Evolutionary conservation across 2,888 invertebrate genomes (phyloP), one percentile per base, ranked within the genome.

Genomic region (Cheilosia variabilis): DNA sequence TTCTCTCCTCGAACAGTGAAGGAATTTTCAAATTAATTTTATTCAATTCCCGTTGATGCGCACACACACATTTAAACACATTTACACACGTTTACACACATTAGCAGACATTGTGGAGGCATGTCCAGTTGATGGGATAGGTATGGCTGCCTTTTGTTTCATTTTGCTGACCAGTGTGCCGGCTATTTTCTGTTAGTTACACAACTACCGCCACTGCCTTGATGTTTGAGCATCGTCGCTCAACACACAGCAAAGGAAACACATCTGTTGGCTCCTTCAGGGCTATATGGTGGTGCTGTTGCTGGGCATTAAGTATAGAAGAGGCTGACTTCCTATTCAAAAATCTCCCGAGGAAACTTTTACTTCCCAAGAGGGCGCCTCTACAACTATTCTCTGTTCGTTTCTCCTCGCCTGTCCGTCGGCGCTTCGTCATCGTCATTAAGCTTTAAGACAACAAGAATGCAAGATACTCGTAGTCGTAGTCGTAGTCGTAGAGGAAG

Each of bases 11-110:
- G 43, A 53, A 63, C 45, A 69, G 58, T 43, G 24, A 66, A 66
- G 69, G 72, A 79, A 80, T 73, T 78, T 76, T 80, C 69, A 84
- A 83, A 84, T 80, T 80, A 84, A 84, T 84, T 84, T 80, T 57
- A 57, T 76, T 71, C 76, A 60, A 65, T 65, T 76, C 43, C 41
- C 71, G 60, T 69, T 60, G 79, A 69, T 78, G 34, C 41, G 69
- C 37, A 13, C 13, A 47, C 52, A n/a, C 17, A n/a, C 1, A 19
- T 19, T 27, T 5, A 6, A 5, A 6, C 27, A 27, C 27, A 27
- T 27, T 6, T n/a, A 47, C 52, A n/a, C 17, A n/a, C 1, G 2
- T 19, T 27, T 5, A 6, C 27, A 6, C 27, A 27, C 27, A 27
- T 27, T 6, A 2, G 43, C 52, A n/a, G 3, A n/a, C 22, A 27